phyloP scores from a whole-genome alignment of 2,797 vertebrate species.

The Cottoperca gobio region DNA sequence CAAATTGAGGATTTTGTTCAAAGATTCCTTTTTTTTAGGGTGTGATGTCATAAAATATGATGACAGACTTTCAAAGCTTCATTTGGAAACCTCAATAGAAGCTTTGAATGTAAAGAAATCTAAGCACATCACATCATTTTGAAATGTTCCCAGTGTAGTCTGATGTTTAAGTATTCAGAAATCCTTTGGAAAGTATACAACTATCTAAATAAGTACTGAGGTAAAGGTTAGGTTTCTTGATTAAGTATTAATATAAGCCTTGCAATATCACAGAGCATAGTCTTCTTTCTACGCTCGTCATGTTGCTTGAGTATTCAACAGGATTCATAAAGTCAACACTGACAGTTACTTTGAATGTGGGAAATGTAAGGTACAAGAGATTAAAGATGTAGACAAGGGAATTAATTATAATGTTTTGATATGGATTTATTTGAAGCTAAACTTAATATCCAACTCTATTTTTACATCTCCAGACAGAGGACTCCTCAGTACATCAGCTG shows the following conservation, averaged over 20 bases:
- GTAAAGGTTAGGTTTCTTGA: neutral
- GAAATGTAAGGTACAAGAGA: neutral
- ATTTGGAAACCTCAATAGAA: too few species aligned
- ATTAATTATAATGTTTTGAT: neutral
- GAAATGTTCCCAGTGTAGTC: neutral
- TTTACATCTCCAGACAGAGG: slow-evolving; percentile 71
- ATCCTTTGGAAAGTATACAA: neutral
- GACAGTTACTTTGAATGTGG: neutral
- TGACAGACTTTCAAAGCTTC: too few species aligned
- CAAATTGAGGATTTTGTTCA: too few species aligned
- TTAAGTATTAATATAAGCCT: neutral
- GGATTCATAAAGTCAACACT: neutral
- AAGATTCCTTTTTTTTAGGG: too few species aligned
- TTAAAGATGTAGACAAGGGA: neutral
- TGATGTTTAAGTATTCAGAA: neutral
- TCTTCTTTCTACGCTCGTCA: neutral
- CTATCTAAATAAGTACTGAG: neutral
- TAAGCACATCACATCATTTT: neutral
- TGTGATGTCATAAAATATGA: too few species aligned
- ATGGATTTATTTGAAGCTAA: neutral
- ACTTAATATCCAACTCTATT: neutral
- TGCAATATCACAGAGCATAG: neutral
- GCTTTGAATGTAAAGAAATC: too few species aligned
- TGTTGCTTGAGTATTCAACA: neutral
- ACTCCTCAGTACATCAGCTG: slow-evolving; percentile 79